Base-by-base conservation (phyloP, 1,140 invertebrate genomes). In the Drosophila ohnishii region DNA sequence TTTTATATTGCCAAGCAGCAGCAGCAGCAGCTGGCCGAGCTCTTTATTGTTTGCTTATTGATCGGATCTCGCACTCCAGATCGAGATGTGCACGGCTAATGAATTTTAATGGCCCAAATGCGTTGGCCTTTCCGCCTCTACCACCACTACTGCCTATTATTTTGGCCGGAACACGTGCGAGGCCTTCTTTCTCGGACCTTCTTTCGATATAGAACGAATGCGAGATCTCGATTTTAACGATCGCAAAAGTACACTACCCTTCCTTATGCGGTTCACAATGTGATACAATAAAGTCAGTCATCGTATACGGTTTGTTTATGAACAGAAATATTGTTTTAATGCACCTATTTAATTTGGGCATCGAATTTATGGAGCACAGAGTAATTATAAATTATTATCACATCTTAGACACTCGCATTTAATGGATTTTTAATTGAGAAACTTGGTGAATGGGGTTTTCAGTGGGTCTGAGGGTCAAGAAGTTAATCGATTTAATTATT, bases 1-100 rank as follows among this genome's bases (percentile, higher is more conserved):
- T 58, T 53, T 28, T n/a, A 25, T 47, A 47, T 25, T 47, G 44
- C 44, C 44, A 47, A 47, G 44, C 44, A 22, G 44, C 22, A 47
- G 44, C 25, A 61, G 22, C 42, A 35, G 60, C 64, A 44, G 63
- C 50, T 67, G 69, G 65, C 30, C 35, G 19, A 42, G 64, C 9
- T 71, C 53, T 72, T 71, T 72, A 72, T 72, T 71, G 69, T 59
- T 72, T 71, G 69, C 66, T 71, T 72, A 72, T 72, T 72, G 69
- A 72, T 72, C 69, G 66, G 32, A 59, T 57, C 40, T 70, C 40
- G 65, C 67, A 71, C 67, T 71, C 65, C 51, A 71, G 51, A 71
- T 59, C 67, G 51, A 71, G 51, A 71, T 71, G 67, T 71, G 67
- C 65, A 70, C 67, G 67, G 67, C 51, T 59, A 71, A 71, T 71